phyloP scores from a whole-genome alignment of 2,113 vertebrate genomes.

The Beaufortia kweichowensis region DNA sequence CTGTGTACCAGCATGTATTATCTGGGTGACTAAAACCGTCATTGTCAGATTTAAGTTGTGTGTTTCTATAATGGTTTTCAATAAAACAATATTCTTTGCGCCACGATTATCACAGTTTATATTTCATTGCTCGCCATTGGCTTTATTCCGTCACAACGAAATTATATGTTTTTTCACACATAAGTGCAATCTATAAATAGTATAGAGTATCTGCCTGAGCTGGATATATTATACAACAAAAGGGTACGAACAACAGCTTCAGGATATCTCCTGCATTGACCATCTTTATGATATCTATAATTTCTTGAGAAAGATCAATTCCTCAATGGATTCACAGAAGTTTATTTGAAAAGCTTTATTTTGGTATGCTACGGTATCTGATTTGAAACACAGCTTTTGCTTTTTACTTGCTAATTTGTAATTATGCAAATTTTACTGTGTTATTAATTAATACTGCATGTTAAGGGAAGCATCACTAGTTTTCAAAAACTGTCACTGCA shows the following conservation, averaged over 20 bases:
- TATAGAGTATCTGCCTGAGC: conserved; percentile 48
- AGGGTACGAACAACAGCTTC: conserved; percentile 23
- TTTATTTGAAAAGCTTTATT: conserved; percentile 21
- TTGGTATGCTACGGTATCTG: conserved; percentile 5
- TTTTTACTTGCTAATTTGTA: too few species aligned
- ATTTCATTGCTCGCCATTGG: conserved; percentile 47
- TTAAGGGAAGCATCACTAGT: too few species aligned
- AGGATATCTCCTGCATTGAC: conserved; percentile 45
- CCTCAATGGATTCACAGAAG: conserved; percentile 41
- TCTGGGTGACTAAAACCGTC: conserved; percentile 1
- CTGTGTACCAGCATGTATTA: not conserved
- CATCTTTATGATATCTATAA: conserved; percentile 35
- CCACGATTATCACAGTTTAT: conserved; percentile 34
- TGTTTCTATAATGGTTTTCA: conserved; percentile 41
- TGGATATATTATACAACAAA: conserved; percentile 46
- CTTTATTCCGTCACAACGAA: conserved; percentile 46
- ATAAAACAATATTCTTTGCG: conserved; percentile 45
- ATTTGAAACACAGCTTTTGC: conserved; percentile 13
- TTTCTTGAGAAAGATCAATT: conserved; percentile 34
- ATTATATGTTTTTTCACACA: conserved; percentile 49
- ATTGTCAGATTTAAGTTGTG: conserved; percentile 36
- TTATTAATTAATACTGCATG: too few species aligned
- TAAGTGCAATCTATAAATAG: conserved; percentile 56
- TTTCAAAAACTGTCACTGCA: too few species aligned
- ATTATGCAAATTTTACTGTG: too few species aligned